phyloP scores from a whole-genome alignment of 1,140 invertebrate species.

The Helicoverpa zea region DNA sequence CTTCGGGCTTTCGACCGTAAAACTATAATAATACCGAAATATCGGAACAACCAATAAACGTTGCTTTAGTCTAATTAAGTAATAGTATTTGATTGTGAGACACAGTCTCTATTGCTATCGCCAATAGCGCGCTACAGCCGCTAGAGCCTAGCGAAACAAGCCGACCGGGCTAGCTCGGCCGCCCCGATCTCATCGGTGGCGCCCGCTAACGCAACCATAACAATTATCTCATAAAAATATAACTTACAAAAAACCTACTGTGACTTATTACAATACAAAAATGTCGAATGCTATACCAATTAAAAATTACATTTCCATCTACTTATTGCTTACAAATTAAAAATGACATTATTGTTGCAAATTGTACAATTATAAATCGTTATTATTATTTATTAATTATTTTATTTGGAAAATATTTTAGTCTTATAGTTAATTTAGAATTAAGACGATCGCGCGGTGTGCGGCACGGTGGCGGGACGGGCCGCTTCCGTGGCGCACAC shows the following conservation, averaged over 20 bases:
- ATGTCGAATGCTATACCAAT: slow-evolving; percentile 41
- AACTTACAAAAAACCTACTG: slow-evolving; percentile 48
- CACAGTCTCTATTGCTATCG: slow-evolving; percentile 47
- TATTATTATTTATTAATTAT: slow-evolving; percentile 48
- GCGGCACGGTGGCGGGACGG: neutral
- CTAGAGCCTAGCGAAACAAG: slow-evolving; percentile 35
- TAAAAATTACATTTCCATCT: slow-evolving; percentile 46
- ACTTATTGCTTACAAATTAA: slow-evolving; percentile 53
- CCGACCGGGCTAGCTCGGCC: neutral
- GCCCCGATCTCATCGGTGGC: slow-evolving; percentile 45
- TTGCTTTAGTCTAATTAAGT: slow-evolving; percentile 48
- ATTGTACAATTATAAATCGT: slow-evolving; percentile 47
- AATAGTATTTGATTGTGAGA: slow-evolving; percentile 45
- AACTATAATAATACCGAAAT: slow-evolving; percentile 51
- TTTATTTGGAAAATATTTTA: slow-evolving; percentile 49
- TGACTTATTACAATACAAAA: slow-evolving; percentile 48
- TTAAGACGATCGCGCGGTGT: slow-evolving; percentile 38
- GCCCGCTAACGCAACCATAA: slow-evolving; percentile 42
- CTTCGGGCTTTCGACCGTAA: slow-evolving; percentile 49
- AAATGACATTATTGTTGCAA: slow-evolving; percentile 47
- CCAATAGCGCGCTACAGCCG: slow-evolving; percentile 19
- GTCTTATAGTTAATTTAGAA: slow-evolving; percentile 51
- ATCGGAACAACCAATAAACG: slow-evolving; percentile 49
- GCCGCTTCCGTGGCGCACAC: slow-evolving; percentile 17
- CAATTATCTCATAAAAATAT: slow-evolving; percentile 49